phyloP scores from a whole-genome alignment of 2,888 invertebrate species.

The Drosophila recens region DNA sequence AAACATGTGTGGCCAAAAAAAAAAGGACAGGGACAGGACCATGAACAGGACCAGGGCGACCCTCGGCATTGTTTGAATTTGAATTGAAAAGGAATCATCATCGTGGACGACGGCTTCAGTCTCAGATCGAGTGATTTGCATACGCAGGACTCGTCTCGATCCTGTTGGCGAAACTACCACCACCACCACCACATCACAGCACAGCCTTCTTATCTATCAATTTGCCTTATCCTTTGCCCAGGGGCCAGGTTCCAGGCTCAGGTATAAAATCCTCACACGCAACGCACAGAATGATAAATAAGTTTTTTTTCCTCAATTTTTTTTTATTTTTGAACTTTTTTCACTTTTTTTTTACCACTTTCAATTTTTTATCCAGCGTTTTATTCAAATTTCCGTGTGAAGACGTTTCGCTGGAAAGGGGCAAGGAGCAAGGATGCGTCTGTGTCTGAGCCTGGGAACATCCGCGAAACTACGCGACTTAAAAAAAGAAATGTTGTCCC shows the following conservation, averaged over 20 bases:
- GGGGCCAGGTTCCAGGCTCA: slow-evolving; percentile 37
- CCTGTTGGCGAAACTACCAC: slow-evolving; percentile 52
- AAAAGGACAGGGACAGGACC: no score
- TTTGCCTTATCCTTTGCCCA: slow-evolving; percentile 59
- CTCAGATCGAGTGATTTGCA: slow-evolving; percentile 73
- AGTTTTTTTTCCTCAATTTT: slow-evolving; percentile 61
- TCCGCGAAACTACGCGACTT: slow-evolving; percentile 43
- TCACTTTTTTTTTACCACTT: slow-evolving; percentile 80
- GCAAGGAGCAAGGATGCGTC: slow-evolving; percentile 43
- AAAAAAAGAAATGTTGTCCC: slow-evolving; percentile 32
- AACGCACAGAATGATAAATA: slow-evolving; percentile 73
- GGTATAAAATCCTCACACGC: slow-evolving; percentile 64
- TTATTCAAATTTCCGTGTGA: slow-evolving; percentile 80
- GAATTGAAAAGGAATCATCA: slow-evolving; percentile 75
- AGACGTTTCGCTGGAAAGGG: slow-evolving; percentile 51
- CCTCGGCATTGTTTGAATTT: slow-evolving; percentile 73
- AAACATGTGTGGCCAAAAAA: slow-evolving; percentile 73
- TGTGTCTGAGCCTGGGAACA: slow-evolving; percentile 76
- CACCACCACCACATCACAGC: slow-evolving; percentile 51
- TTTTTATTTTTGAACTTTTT: slow-evolving; percentile 76
- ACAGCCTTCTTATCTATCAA: slow-evolving; percentile 81
- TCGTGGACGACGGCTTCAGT: slow-evolving; percentile 37
- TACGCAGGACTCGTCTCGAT: slow-evolving; percentile 66
- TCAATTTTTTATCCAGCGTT: slow-evolving; percentile 71
- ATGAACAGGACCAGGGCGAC: slow-evolving; percentile 58